Conservation (phyloP, 2,113 vertebrate species). For the Psittacula cyanocephala region DNA sequence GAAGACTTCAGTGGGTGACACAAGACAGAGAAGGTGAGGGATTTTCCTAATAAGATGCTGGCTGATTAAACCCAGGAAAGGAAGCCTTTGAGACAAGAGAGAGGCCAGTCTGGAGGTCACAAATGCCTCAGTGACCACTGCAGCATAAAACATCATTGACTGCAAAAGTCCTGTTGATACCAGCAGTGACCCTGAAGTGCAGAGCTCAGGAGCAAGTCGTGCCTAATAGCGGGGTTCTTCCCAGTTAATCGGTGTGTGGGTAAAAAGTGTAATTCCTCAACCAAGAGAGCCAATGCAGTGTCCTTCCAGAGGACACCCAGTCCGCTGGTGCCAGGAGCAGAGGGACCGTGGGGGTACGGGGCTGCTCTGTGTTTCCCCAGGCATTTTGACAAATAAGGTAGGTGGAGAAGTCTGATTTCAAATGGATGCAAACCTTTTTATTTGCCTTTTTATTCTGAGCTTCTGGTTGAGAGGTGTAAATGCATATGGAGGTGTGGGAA, state of each 20-base stretch:
- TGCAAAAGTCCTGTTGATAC: neutral
- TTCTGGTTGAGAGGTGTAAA: neutral
- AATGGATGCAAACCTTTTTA: neutral
- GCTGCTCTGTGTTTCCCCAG: neutral
- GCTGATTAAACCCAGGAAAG: neutral
- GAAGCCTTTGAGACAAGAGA: neutral
- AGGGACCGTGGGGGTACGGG: fast-evolving
- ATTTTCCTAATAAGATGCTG: neutral
- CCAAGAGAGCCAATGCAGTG: neutral
- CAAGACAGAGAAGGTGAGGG: neutral
- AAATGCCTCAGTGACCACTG: neutral
- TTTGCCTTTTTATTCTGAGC: neutral
- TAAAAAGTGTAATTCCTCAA: neutral
- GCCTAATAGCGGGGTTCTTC: fast-evolving
- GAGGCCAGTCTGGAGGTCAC: neutral
- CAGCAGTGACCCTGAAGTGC: neutral
- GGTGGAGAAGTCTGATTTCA: neutral
- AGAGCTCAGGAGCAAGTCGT: neutral
- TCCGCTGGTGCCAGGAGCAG: fast-evolving
- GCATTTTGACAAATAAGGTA: neutral
- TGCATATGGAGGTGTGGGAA: neutral
- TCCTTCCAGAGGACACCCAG: neutral
- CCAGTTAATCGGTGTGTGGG: fast-evolving
- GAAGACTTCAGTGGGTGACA: neutral
- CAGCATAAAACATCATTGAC: neutral